Base-by-base conservation (phyloP, 2,888 invertebrate species). In the Cybosia mesomella region DNA sequence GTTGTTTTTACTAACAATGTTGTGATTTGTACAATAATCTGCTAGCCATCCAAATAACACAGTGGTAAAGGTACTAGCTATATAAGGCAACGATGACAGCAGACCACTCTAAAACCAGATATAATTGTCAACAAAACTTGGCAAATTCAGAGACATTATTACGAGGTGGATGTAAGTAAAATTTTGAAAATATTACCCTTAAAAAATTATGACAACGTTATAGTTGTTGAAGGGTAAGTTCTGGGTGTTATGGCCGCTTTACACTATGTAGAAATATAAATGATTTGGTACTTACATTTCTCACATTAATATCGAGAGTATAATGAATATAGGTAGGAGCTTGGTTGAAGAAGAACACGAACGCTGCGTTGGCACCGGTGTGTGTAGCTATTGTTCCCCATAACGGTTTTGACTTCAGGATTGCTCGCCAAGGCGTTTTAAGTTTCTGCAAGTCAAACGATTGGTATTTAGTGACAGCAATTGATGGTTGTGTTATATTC, bases 311-410 rank as follows among this genome's bases (percentile, higher is more conserved):
- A 15, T 92, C 87, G 39, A 97, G 90, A 7, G 96, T 95, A 36
- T 95, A 92, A 71, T 94, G 94, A 88, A 97, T 95, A 81, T 96
- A 97, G 0, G 96, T 94, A 0, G 97, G 97, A 54, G 96, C 95
- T 85, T 97, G 96, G 0, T 96, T 96, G 43, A 97, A 89, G 57
- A 97, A 89, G 77, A 96, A 96, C 88, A 96, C 95, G 82, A 96
- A 96, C 1, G 95, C 95, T 89, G 96, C 95, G 43, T 95, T 76
- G 91, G 83, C 57, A 95, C 97, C 68, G 86, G 96, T 22, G 95
- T 91, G 85, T 95, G 96, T 43, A 87, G 87, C 63, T 82, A 92
- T 96, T 94, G 96, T 54, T 92, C 97, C 83, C 95, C 92, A 85
- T 83, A 95, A 71, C 84, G 90, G 84, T 86, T 91, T 70, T 64